These are phyloP conservation scores for Sclerurus mexicanus DNA, from an alignment of 2,113 vertebrate species.

Conservation along the genomic window DNA sequence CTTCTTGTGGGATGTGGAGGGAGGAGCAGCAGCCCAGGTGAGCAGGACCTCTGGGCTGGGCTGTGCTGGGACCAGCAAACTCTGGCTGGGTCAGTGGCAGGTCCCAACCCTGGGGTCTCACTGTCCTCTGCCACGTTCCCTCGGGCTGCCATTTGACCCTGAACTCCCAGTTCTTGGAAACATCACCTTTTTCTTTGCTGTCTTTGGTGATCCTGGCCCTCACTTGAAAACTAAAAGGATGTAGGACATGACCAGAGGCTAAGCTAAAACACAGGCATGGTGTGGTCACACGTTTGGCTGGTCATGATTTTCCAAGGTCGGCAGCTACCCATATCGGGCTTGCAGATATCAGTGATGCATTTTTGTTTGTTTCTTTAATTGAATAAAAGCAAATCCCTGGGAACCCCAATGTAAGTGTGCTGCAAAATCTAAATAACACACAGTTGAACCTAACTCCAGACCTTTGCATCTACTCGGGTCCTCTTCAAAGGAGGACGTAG, in stretches of 20 bases:
- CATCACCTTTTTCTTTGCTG: not conserved
- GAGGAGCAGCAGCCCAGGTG: not conserved
- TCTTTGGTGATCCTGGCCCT: not conserved
- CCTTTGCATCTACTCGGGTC: not conserved
- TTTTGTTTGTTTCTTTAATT: not conserved
- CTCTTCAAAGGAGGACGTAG: not conserved
- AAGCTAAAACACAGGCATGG: not conserved
- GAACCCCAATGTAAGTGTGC: not conserved
- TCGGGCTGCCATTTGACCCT: not conserved
- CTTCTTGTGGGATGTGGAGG: not conserved
- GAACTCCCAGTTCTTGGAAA: not conserved
- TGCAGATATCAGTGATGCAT: not conserved
- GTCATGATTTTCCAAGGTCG: not conserved
- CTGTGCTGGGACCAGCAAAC: not conserved
- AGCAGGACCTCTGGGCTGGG: not conserved
- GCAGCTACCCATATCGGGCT: not conserved
- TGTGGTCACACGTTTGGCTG: not conserved
- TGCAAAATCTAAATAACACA: not conserved
- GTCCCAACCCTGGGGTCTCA: rapidly evolving
- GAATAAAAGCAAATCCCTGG: not conserved
- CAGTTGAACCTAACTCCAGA: not conserved
- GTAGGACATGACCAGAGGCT: not conserved
- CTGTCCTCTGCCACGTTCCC: not conserved
- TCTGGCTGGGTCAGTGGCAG: not conserved
- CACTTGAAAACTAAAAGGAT: not conserved